Base-by-base conservation (phyloP, 2,797 vertebrate species). In the Limnodromus scolopaceus region DNA sequence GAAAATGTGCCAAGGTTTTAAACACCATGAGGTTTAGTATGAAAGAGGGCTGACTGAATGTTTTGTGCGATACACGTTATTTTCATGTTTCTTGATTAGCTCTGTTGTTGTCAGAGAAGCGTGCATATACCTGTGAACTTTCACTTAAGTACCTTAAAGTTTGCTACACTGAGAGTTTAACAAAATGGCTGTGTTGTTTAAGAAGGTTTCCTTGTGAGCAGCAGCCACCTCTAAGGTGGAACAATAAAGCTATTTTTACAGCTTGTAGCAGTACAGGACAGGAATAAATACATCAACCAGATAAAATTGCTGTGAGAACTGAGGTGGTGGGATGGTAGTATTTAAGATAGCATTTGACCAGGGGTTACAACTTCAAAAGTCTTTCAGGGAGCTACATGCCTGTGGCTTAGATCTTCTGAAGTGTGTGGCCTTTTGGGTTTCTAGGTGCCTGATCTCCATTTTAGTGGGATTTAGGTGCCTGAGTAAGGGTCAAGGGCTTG, bases 281-380 rank as follows among this genome's bases (percentile, higher is more conserved):
- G 92, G 88, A 95, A 93, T 90, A 94, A 96, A 95, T 85, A 95
- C 74, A 92, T 95, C 78, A 75, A 49, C 55, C 77, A 94, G 96
- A 95, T 92, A 95, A 95, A 95, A 89, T 68, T 84, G 84, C 86
- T 91, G 60, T 75, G 93, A 71, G 92, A 91, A 72, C 86, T 58
- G 92, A 95, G 92, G 60, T 80, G 75, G 88, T 86, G 92, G 95
- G 96, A 89, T 94, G 90, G 90, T 87, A 83, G 64, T 39, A 8
- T 95, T 95, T 92, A 87, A 95, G 95, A 96, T 95, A 95, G 88
- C 93, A 58, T 95, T 96, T 97, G 92, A 96, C 93, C 92, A 82
- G 78, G 70, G 95, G 90, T 95, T 93, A 91, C 5, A 4, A 43
- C 94, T 96, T 95, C 94, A 94, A 91, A 94, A 75, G 83, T 83